Evolutionary conservation across 2,888 invertebrate species (phyloP).

Genomic region (Lymantria dispar): DNA sequence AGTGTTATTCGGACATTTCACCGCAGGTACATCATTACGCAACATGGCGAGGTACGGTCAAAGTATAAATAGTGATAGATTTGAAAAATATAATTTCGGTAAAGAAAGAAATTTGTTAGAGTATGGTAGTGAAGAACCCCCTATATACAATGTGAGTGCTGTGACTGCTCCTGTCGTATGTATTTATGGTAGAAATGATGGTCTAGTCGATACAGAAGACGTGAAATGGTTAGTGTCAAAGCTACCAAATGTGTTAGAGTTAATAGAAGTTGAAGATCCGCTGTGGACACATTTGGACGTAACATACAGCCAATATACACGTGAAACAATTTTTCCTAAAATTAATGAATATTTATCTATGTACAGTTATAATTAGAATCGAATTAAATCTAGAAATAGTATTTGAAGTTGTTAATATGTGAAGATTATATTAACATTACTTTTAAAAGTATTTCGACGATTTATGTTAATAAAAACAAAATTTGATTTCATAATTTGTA

Average conservation of each 20-base stretch:
- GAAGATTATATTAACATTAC: too few relatives aligned
- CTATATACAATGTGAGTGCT: conserved; percentile 47
- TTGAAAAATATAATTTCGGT: conserved; percentile 61
- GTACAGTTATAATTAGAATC: conserved; percentile 25
- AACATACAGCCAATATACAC: conserved; percentile 43
- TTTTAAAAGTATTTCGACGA: too few relatives aligned
- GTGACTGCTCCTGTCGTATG: conserved; percentile 49
- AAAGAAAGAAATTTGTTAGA: conserved; percentile 40
- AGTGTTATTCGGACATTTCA: conserved; percentile 52
- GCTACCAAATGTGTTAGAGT: conserved; percentile 81
- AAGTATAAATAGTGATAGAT: conserved; percentile 38
- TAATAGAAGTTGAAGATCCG: conserved; percentile 78
- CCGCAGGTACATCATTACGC: conserved; percentile 34
- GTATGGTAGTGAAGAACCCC: conserved; percentile 50
- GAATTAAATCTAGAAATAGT: too few relatives aligned
- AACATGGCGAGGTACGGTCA: conserved; percentile 62
- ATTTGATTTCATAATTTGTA: too few relatives aligned
- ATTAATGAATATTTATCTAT: conserved; percentile 69
- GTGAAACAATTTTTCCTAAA: conserved; percentile 29
- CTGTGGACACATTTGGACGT: conserved; percentile 51
- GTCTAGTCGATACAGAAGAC: conserved; percentile 84
- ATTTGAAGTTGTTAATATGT: too few relatives aligned
- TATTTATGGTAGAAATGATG: conserved; percentile 66
- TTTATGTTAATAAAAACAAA: too few relatives aligned
- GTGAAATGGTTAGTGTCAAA: conserved; percentile 74